Evolutionary conservation across 2,113 vertebrate species (phyloP), one percentile per base, ranked within the genome.

Genomic region (Xenotilapia leptura): DNA sequence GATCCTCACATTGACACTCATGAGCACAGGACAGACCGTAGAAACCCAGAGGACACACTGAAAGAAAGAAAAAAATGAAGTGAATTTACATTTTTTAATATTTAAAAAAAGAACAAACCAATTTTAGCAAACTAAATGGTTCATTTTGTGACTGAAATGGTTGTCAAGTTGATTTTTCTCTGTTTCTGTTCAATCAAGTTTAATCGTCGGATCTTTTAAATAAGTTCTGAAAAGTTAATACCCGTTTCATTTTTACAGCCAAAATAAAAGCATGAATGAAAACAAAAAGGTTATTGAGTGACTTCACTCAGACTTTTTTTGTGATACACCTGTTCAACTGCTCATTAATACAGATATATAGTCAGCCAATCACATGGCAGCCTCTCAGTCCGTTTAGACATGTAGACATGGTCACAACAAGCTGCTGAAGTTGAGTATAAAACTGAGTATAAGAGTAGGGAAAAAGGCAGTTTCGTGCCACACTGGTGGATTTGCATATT

Each of bases 41-140:
- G 95, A 95, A 97, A 36, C 98, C 98, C 36, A 96, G 36, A 9
- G 97, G 95, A 91, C 98, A 99, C 53, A 90, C 98, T 98, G 87
- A 47, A 15, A 19, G 14, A 21, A 23, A 38, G 7, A 36, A 15
- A 28, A 62, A 26, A 28, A 60, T 6, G 9, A 70, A 19, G 49
- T 40, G 3, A 83, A 19, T 19, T 33, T 40, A 21, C 9, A 26
- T 54, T 55, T 47, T 58, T 36, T 23, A 23, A 23, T 15, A 62
- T 8, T 53, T 28, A 26, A 60, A 6, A 4, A 60, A 49, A 33
- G 26, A 7, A 36, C 9, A 55, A 42, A 70, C 12, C 11, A 75
- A 75, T 19, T 42, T 42, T 75, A 1, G 40, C 14, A 11, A 47
- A 47, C 23, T 47, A 75, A 47, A 75, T 10, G 21, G 9, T 73